phyloP scores from a whole-genome alignment of 2,888 invertebrate genomes.

The Ctenicera cuprea region DNA sequence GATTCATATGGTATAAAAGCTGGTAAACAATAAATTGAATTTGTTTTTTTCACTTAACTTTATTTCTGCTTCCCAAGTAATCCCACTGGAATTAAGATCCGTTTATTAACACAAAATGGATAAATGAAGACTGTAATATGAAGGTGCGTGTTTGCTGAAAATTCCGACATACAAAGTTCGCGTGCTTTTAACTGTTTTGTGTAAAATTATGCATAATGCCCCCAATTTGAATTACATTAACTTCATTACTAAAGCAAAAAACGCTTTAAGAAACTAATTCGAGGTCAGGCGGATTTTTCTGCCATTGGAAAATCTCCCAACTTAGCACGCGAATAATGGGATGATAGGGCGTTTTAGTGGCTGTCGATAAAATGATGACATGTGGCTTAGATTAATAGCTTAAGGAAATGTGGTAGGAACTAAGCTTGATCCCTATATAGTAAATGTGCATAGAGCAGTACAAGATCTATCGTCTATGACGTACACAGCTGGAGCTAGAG shows the following conservation, averaged over 20 bases:
- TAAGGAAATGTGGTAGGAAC: no score
- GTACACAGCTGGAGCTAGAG: no score
- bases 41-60: no score
- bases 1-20: no score
- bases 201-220: background rate
- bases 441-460: no score
- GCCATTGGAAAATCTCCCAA: background rate
- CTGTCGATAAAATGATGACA: background rate
- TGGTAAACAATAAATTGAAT: no score
- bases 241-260: background rate
- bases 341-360: background rate
- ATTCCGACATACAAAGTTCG: background rate
- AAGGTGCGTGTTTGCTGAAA: constrained; percentile 1
- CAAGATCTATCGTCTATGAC: no score
- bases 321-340: background rate
- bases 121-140: background rate
- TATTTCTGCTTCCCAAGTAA: no score
- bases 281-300: constrained; percentile 1
- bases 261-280: background rate
- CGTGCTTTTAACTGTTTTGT: constrained; percentile 1
- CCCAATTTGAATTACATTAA: constrained; percentile 8
- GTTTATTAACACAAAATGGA: no score
- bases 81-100: no score
- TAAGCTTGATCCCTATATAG: no score
- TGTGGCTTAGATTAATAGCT: constrained; percentile 4